Conservation (phyloP, 2,113 vertebrate genomes). For the Alectura lathami region DNA sequence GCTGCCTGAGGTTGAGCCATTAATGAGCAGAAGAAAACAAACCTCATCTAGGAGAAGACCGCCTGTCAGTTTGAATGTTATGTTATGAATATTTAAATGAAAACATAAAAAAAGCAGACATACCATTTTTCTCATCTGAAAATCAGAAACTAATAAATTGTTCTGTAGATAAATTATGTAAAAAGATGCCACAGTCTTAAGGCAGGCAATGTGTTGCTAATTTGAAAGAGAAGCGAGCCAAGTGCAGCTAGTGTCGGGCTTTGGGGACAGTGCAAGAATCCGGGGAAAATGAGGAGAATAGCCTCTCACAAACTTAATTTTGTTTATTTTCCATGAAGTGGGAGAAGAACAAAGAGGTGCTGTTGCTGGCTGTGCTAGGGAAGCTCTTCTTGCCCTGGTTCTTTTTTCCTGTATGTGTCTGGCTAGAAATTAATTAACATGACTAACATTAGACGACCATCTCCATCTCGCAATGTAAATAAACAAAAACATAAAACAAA, state of each 20-base stretch:
- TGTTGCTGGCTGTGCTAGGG: neutral
- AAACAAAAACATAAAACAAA: conserved; percentile 10
- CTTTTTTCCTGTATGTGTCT: neutral
- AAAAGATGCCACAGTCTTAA: neutral
- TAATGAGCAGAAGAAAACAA: conserved; percentile 46
- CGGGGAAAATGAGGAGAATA: neutral
- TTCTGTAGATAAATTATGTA: neutral
- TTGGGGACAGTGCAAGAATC: accelerated
- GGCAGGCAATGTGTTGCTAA: neutral
- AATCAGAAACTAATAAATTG: neutral
- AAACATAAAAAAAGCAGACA: neutral
- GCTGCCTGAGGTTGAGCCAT: conserved; percentile 21
- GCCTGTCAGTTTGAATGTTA: conserved; percentile 26
- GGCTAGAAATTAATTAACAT: conserved; percentile 7
- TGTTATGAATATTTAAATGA: conserved; percentile 27
- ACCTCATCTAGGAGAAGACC: neutral
- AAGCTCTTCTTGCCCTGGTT: neutral
- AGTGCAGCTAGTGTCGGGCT: neutral
- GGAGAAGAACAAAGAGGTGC: neutral
- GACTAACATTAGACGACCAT: neutral
- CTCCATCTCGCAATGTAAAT: neutral
- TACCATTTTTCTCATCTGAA: neutral
- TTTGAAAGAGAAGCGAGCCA: neutral
- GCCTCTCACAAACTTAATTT: neutral
- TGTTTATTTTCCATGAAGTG: neutral